Conservation (phyloP, 2,797 vertebrate species). For the Poeciliopsis presidionis region DNA sequence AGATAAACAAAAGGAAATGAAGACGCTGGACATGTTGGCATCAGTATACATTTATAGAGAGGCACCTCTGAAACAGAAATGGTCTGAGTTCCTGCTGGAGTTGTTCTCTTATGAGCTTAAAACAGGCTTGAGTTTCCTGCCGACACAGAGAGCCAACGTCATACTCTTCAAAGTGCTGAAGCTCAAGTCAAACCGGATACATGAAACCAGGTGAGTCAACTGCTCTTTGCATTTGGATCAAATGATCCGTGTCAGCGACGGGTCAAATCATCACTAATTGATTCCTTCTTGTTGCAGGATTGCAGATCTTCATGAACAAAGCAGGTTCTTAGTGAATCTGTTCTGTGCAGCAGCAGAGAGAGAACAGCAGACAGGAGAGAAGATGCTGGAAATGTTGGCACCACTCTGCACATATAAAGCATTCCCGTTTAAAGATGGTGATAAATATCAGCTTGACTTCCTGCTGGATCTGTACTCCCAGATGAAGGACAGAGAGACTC, state of each 20-base stretch:
- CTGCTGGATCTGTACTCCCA: not conserved
- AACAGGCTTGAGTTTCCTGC: not conserved
- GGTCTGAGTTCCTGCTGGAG: conserved; percentile 2
- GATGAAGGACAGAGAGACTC: not conserved
- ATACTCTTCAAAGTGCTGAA: not conserved
- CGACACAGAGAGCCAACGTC: not conserved
- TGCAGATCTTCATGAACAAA: not conserved
- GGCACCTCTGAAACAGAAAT: not conserved
- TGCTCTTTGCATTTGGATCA: not conserved
- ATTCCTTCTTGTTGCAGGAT: not conserved
- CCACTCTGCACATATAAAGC: not conserved
- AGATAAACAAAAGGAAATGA: not conserved
- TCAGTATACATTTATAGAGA: not conserved
- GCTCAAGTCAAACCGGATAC: not conserved
- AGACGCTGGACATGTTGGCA: conserved; percentile 6
- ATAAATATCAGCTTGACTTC: not conserved
- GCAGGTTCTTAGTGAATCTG: not conserved
- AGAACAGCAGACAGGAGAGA: conserved; percentile 4
- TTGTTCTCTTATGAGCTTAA: conserved; percentile 8
- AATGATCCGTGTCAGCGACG: too few species aligned
- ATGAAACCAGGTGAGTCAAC: not conserved
- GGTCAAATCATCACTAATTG: not conserved
- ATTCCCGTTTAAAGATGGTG: not conserved
- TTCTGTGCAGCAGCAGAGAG: conserved; percentile 10
- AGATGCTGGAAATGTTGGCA: not conserved